Evolutionary conservation across 35 echinoderm and acorn worm genomes (phyloP), one percentile per base, ranked within the genome.

Genomic region (Anneissia japonica): DNA sequence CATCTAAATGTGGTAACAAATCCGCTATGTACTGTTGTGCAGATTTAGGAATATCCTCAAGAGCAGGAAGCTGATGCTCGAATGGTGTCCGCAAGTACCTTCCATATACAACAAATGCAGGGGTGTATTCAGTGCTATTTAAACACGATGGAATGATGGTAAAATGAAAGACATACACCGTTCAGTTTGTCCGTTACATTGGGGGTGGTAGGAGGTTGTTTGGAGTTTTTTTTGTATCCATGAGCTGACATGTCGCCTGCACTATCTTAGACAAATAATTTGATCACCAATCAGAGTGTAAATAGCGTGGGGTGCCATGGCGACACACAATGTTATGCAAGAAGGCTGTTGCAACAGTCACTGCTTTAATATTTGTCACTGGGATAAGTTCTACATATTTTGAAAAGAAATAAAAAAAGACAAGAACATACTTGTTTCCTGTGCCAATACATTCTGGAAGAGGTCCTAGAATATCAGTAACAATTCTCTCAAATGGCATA

Each of bases 241-340:
- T 43, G 10, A 86, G 40, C 26, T 72, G 74, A 81, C 75, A 91
- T 34, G 84, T 92, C 17, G n/a, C 81, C 76, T 74, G 72, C n/a
- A 91, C 82, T 72, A 91, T 91, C 16, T 91, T 77, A 4, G 89
- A 91, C 2, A 91, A 64, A 75, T 81, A 91, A 91, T 81, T 91
- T 31, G 39, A 80, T 33, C 82, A 82, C 36, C 89, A 41, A 38
- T 91, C 83, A 36, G 89, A 91, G 35, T 85, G 83, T 77, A 91
- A 86, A 75, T 56, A 86, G 4, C 38, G 0, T 74, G 85, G 90
- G 9, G 84, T 34, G 75, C 90, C 84, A 73, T 92, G 84, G 16
- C 84, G 51, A 55, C 84, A 82, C 19, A 92, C 73, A 82, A 92
- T 87, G 40, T 83, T 31, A 21, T 79, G 51, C 17, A 92, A 16